Evolutionary conservation across 2,888 invertebrate species (phyloP), one percentile per base, ranked within the genome.

Genomic region (Alloplasta piceator): DNA sequence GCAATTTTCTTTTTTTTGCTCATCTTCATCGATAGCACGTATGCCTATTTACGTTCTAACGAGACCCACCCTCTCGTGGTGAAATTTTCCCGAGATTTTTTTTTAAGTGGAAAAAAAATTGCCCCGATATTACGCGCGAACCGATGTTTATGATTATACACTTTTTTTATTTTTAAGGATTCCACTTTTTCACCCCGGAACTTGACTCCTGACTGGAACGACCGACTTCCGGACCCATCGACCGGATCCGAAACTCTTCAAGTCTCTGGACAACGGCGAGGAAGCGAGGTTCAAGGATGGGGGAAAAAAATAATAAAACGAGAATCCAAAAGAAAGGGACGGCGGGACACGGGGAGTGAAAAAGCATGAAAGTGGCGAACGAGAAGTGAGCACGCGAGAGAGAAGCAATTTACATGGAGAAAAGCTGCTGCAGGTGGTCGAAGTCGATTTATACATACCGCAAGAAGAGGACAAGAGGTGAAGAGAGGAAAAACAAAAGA

Each of bases 401-500:
- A 82, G 81, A 83, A 82, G 83, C 80, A 83, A 85, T 86, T 83
- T 85, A 83, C 85, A 87, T 86, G 83, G 82, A 80, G 82, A 82
- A 85, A 84, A 64, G 80, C 73, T 83, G 72, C 66, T 73, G 73
- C 58, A 61, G 58, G 68, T 61, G 74, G 71, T 48, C 61, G 67
- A 48, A 16, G 66, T 70, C 56, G 58, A 74, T 71, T 66, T 74
- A 52, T 50, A 79, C 67, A 60, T 36, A 58, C 46, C 5, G 12
- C 14, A 38, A 6, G 3, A 16, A 50, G 14, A 43, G 60, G 14
- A 68, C 61, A 26, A 26, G 26, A 26, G 26, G 26, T 2, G 26
- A 39, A 63, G 41, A 66, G 60, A 10, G 10, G 4, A 43, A 9
- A 43, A 46, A 14, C 26, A 61, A 14, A 43, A 14, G 43, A 16